Conservation (phyloP, 2,113 vertebrate genomes). For the Platysternon megacephalum region DNA sequence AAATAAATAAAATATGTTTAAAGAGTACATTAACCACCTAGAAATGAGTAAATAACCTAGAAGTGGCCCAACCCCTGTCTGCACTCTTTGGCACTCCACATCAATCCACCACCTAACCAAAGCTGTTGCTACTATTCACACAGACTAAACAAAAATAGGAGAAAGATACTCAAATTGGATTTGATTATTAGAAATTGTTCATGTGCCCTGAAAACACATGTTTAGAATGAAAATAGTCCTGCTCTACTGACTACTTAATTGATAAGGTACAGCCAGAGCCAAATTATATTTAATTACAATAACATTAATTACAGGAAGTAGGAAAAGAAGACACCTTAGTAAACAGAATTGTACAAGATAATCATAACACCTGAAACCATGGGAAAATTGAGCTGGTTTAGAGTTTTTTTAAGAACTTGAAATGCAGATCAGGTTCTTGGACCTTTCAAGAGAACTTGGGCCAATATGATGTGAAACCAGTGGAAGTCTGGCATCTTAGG, state of each 20-base stretch:
- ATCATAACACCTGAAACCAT: not conserved
- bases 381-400: not conserved
- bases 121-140: not conserved
- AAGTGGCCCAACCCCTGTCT: not conserved
- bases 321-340: not conserved
- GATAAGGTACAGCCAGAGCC: not conserved
- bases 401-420: not conserved
- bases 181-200: not conserved
- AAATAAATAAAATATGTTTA: constrained; percentile 12
- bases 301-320: not conserved
- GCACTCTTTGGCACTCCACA: not conserved
- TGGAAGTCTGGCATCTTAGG: not conserved
- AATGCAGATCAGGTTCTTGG: not conserved
- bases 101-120: not conserved
- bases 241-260: not conserved
- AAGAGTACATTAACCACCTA: not conserved
- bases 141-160: not conserved
- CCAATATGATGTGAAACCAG: not conserved
- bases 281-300: not conserved
- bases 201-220: not conserved
- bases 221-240: not conserved
- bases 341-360: not conserved
- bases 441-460: not conserved
- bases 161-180: not conserved
- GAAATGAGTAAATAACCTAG: constrained; percentile 7